phyloP scores from a whole-genome alignment of 2,888 invertebrate genomes.

The Gryllus longicercus region DNA sequence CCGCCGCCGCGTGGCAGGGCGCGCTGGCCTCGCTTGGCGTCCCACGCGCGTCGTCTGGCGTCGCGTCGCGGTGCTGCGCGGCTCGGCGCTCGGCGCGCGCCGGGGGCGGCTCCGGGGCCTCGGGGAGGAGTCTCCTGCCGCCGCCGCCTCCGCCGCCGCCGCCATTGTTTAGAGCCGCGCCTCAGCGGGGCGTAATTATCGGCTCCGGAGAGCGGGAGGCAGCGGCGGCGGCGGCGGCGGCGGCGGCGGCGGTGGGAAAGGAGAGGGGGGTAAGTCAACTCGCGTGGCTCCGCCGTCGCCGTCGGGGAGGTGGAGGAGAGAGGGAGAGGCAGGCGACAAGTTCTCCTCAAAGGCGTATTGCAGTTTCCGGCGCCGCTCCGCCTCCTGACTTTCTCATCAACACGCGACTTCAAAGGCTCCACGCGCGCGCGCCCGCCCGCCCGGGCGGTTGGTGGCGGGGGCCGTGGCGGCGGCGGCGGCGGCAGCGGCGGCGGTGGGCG shows the following conservation, averaged over 20 bases:
- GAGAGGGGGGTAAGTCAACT: conserved; percentile 6
- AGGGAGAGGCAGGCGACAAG: background rate
- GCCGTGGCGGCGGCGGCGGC: background rate
- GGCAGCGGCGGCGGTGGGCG: background rate
- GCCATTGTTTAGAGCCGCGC: conserved; percentile 4
- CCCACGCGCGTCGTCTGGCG: too few species aligned
- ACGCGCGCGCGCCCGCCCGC: background rate
- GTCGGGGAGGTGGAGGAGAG: too few species aligned
- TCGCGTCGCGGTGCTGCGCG: too few species aligned
- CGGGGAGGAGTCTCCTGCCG: background rate
- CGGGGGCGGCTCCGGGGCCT: too few species aligned
- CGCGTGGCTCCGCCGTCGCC: background rate
- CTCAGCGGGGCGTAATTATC: background rate
- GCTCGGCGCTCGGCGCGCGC: too few species aligned
- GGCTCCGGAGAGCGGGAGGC: conserved; percentile 2
- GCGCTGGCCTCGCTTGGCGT: too few species aligned
- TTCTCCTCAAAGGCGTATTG: conserved; percentile 17
- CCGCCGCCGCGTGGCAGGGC: too few species aligned
- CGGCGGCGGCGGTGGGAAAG: too few species aligned
- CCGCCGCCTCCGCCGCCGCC: background rate
- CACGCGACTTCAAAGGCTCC: conserved; percentile 6
- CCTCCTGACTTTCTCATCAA: conserved; percentile 17
- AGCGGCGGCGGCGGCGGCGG: background rate
- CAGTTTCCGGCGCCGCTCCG: conserved; percentile 17
- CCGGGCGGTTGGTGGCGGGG: background rate